phyloP scores from a whole-genome alignment of 2,888 invertebrate genomes.

The Habroteleia sp. region DNA sequence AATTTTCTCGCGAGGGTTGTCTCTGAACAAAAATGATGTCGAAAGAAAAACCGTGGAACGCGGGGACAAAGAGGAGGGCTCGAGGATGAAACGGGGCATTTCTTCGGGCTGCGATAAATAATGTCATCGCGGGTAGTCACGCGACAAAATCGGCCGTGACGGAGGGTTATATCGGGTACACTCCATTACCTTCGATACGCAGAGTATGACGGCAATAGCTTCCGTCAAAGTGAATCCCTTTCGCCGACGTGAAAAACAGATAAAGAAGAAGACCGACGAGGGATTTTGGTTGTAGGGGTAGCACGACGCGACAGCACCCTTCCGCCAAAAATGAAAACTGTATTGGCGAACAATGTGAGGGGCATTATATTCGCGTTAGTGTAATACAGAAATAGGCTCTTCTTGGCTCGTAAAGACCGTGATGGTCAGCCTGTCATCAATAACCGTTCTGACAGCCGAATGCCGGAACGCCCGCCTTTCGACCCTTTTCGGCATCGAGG shows the following conservation, averaged over 20 bases:
- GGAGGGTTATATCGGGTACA: conserved; percentile 72
- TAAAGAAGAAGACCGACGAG: conserved; percentile 41
- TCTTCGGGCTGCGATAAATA: conserved; percentile 72
- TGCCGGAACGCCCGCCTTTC: conserved; percentile 56
- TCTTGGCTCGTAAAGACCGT: conserved; percentile 54
- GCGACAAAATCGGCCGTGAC: conserved; percentile 76
- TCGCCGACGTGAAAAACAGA: conserved; percentile 51
- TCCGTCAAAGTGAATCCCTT: conserved; percentile 64
- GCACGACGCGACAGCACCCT: conserved; percentile 49
- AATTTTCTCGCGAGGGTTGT: conserved; percentile 17
- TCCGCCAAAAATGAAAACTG: conserved; percentile 64
- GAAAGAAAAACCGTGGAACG: conserved; percentile 8
- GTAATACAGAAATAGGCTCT: conserved; percentile 47
- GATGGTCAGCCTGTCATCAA: conserved; percentile 64
- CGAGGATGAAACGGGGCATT: conserved; percentile 44
- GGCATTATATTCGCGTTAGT: conserved; percentile 65
- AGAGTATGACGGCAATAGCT: conserved; percentile 55
- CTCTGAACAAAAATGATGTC: conserved; percentile 9
- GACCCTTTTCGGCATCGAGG: conserved; percentile 45
- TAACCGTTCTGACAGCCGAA: conserved; percentile 63
- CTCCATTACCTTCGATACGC: conserved; percentile 77
- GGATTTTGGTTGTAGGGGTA: conserved; percentile 36
- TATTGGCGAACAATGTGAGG: conserved; percentile 54
- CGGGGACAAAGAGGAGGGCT: conserved; percentile 27
- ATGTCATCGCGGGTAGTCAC: conserved; percentile 68